Conservation (phyloP, 2,113 vertebrate genomes). For the Cavia porcellus region DNA sequence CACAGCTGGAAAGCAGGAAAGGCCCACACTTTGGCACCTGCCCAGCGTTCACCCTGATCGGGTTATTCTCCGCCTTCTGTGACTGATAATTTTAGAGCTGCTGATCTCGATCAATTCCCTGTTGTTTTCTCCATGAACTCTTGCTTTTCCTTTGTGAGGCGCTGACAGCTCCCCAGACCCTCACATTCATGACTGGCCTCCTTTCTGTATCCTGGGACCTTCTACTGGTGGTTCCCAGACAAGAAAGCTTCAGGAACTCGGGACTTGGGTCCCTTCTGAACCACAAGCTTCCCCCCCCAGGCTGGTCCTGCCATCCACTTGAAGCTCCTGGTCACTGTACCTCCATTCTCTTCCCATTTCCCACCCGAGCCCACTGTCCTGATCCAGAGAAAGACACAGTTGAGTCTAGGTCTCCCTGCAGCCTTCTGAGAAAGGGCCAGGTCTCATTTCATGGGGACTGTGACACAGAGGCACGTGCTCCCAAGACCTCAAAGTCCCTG, state of each 20-base stretch:
- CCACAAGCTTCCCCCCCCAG: fast-evolving
- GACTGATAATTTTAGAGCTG: no score
- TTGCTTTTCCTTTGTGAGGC: neutral
- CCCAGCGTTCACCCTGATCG: neutral
- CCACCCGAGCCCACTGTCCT: neutral
- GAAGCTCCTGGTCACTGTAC: neutral
- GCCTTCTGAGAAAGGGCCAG: neutral
- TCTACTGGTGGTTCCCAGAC: neutral
- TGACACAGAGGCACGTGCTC: fast-evolving
- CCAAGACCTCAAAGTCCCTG: fast-evolving
- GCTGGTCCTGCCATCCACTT: no score
- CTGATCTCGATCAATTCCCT: neutral
- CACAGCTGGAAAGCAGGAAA: neutral
- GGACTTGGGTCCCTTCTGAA: neutral
- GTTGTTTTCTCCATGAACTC: fast-evolving
- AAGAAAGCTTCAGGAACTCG: neutral
- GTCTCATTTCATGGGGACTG: fast-evolving
- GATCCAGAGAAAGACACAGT: neutral
- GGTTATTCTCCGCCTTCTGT: neutral
- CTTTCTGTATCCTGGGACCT: no score
- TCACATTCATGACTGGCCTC: neutral
- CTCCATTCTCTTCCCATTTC: neutral
- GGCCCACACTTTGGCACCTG: neutral
- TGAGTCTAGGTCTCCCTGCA: neutral
- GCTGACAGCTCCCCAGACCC: neutral